Base-by-base conservation (phyloP, 2,797 vertebrate species). In the Platalea minor region DNA sequence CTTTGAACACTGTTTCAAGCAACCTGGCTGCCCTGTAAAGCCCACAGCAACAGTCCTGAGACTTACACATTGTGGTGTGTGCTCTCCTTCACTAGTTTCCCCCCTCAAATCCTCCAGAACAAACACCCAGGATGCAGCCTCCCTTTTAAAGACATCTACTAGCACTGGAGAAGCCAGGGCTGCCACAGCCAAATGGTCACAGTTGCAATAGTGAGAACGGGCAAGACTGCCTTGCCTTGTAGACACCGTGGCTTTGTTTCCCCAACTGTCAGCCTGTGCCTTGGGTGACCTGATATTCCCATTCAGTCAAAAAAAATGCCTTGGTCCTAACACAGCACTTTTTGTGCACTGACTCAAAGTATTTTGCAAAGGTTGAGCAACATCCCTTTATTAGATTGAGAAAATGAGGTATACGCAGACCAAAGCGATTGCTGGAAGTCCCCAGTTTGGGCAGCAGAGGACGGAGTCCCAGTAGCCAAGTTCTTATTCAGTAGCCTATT, bases 51-150 rank as follows among this genome's bases (percentile, higher is more conserved):
- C 23, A 41, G 41, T 41, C 31, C 29, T 26, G 75, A 76, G 60
- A 63, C 8, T 31, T n/a, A 17, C 0, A 0, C 0, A 0, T 9
- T 79, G 48, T 1, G 4, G 20, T 0, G 0, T 20, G 37, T 60
- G 25, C 53, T 63, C 10, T 93, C 39, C 33, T 88, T 72, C 68
- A 5, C 12, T n/a, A 54, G 19, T 28, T 9, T 70, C 26, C 14
- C 16, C 20, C 8, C 13, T 57, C 61, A 82, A 26, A 69, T 45
- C 26, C 73, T 31, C 26, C 28, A 37, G 33, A 72, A 50, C 17
- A 84, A 90, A 33, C 33, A 75, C 41, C 17, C n/a, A 53, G 69
- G 68, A 25, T 74, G 37, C 64, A 85, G 13, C 12, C 23, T 69
- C 8, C 31, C 33, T 79, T 92, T 51, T 82, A 51, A 89, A 87